Conservation (phyloP, 2,888 invertebrate genomes). For the Lobophora halterata region DNA sequence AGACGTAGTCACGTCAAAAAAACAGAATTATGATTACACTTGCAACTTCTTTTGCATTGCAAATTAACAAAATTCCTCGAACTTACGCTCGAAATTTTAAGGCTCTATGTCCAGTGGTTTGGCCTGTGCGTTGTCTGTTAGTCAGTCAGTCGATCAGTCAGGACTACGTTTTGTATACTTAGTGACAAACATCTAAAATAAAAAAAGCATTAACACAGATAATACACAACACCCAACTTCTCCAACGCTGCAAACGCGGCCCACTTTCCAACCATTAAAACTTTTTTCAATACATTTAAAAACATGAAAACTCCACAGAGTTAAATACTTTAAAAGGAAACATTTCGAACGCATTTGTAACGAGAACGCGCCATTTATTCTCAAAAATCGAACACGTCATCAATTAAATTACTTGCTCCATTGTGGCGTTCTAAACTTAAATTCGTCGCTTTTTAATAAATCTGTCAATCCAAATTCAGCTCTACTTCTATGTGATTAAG, state of each 20-base stretch:
- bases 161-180: too few relatives aligned
- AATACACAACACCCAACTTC: neutral
- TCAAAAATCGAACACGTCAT: constrained; percentile 74
- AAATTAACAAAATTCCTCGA: too few relatives aligned
- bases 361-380: constrained; percentile 59
- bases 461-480: constrained; percentile 8
- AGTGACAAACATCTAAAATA: too few relatives aligned
- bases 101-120: too few relatives aligned
- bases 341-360: constrained; percentile 39
- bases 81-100: too few relatives aligned
- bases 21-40: too few relatives aligned
- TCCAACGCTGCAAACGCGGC: constrained; percentile 7
- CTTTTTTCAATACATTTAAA: constrained; percentile 15
- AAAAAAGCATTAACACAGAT: neutral
- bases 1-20: too few relatives aligned
- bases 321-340: constrained; percentile 20
- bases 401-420: constrained; percentile 75
- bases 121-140: too few relatives aligned
- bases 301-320: constrained; percentile 9
- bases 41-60: too few relatives aligned
- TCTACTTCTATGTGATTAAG: constrained; percentile 15
- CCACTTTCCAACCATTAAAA: constrained; percentile 23
- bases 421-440: constrained; percentile 51
- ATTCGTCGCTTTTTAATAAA: constrained; percentile 14
- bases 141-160: too few relatives aligned